phyloP scores from a whole-genome alignment of 2,888 invertebrate genomes.

The Andrena bicolor region DNA sequence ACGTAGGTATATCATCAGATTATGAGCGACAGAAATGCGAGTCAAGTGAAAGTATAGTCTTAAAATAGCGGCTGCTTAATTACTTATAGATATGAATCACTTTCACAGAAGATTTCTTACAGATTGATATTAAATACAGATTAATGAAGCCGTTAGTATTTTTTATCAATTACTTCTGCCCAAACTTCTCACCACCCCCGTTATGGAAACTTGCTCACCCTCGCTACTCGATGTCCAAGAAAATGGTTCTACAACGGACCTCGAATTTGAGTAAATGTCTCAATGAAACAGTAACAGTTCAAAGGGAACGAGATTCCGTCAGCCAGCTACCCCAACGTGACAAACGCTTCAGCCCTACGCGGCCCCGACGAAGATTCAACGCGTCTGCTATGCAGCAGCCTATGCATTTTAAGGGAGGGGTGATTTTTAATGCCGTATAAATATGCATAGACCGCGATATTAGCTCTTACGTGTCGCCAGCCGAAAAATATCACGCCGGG shows the following conservation, averaged over 20 bases:
- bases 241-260: not conserved
- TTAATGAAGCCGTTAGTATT: not conserved
- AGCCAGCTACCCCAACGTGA: constrained; percentile 32
- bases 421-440: constrained; percentile 85
- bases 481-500: constrained; percentile 79
- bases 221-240: not conserved
- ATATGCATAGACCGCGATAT: constrained; percentile 84
- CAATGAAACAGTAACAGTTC: constrained; percentile 55
- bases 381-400: constrained; percentile 79
- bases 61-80: not conserved
- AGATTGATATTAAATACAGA: too few relatives aligned
- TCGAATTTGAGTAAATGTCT: constrained; percentile 2
- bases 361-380: constrained; percentile 65
- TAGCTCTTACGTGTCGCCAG: constrained; percentile 82
- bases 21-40: not conserved
- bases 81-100: not conserved
- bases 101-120: too few relatives aligned
- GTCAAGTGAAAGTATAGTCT: not conserved
- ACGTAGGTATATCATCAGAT: not conserved
- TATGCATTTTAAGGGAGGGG: constrained; percentile 83
- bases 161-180: not conserved
- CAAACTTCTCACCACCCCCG: too few relatives aligned
- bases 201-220: too few relatives aligned
- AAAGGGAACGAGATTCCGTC: constrained; percentile 34
- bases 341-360: constrained; percentile 53